A percentile compares a stretch with the other conserved stretches of the same genome.
Conservation (phyloP, 2,797 vertebrate species). For the Thripadectes ignobilis region DNA sequence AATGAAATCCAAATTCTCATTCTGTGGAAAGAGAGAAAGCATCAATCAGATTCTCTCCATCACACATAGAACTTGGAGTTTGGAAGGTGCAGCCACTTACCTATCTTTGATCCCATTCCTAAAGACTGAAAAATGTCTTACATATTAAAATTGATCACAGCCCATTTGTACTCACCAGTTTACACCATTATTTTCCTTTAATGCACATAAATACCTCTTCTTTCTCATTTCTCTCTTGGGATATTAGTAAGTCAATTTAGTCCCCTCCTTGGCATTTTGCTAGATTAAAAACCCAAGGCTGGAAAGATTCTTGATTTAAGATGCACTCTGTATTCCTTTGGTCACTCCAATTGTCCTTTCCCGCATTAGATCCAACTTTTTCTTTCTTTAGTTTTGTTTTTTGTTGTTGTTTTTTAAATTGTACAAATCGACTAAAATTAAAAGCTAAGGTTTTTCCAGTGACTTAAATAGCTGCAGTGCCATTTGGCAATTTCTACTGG, state of each 20-base stretch:
- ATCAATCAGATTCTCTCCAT: neutral
- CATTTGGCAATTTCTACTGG: neutral
- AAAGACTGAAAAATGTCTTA: neutral
- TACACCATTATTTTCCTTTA: neutral
- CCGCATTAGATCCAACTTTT: neutral
- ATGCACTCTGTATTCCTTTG: neutral
- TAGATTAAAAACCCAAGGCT: neutral
- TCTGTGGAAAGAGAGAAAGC: neutral
- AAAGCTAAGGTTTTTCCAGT: neutral
- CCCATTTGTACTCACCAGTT: neutral
- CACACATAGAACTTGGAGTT: neutral
- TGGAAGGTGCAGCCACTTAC: neutral
- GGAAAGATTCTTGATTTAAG: neutral
- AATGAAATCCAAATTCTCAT: neutral
- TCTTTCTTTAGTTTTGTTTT: too few relatives aligned
- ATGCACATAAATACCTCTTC: neutral
- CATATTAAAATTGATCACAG: neutral
- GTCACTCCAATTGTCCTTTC: neutral
- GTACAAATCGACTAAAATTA: neutral
- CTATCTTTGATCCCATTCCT: neutral
- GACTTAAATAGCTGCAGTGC: neutral
- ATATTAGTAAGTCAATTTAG: neutral
- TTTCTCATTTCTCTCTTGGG: neutral
- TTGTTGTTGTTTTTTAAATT: neutral
- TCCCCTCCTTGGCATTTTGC: neutral